Evolutionary conservation across 2,797 vertebrate genomes (phyloP).

Genomic region (Spinus olivaceus): DNA sequence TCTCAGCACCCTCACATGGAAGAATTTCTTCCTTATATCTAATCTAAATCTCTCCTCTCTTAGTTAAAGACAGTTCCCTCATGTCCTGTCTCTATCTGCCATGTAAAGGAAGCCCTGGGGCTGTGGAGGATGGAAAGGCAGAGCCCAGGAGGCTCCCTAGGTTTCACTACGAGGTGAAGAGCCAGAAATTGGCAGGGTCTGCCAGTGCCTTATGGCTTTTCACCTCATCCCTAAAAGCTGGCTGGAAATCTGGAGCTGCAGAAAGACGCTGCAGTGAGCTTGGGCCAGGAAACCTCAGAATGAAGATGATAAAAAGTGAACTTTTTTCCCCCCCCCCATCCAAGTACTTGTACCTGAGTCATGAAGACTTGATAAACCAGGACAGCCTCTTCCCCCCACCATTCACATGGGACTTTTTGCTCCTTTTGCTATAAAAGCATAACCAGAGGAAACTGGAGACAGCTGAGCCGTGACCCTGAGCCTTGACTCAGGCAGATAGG

Average conservation of each 20-base stretch:
- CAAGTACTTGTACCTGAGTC: not conserved
- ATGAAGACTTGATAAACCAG: not conserved
- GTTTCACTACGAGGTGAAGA: not conserved
- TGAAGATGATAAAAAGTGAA: not conserved
- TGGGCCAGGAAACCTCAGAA: not conserved
- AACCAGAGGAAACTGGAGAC: not conserved
- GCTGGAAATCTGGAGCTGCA: not conserved
- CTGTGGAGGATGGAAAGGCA: not conserved
- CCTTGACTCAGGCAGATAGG: not conserved
- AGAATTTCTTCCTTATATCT: not conserved
- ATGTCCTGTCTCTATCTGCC: not conserved
- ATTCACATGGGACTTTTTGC: not conserved
- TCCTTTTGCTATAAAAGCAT: not conserved
- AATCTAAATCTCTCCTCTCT: not conserved
- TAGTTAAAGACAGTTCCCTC: not conserved
- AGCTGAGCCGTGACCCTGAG: fast-evolving
- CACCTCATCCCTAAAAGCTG: not conserved
- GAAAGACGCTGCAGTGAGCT: not conserved
- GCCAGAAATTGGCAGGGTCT: not conserved
- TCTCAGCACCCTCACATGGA: not conserved
- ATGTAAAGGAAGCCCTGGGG: not conserved
- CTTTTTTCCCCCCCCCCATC: not conserved
- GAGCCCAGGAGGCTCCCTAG: fast-evolving
- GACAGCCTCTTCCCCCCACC: not conserved
- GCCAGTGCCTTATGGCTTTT: not conserved